Evolutionary conservation across 1,140 invertebrate genomes (phyloP), one percentile per base, ranked within the genome.

Genomic region (Zaprionus ornatus): DNA sequence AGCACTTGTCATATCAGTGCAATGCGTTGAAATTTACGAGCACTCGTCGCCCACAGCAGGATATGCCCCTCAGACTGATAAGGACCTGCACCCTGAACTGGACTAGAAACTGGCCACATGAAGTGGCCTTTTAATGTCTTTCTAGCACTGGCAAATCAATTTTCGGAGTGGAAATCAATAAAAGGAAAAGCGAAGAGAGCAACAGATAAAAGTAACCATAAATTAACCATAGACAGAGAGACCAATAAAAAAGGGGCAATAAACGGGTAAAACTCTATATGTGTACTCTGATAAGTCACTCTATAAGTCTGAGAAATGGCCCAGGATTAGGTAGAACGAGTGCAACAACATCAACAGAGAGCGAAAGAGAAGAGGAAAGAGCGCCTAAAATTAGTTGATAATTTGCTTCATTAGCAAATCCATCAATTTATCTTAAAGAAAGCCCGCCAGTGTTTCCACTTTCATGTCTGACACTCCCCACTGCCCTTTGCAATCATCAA

Each of bases 1-100:
- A 78, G 67, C 80, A 88, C 84, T 88, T 84, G 84, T 88, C 80
- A 88, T 87, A 87, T 87, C 84, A 88, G 77, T 66, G 57, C 57
- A 83, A 73, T 61, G 68, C 40, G 21, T 25, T 21, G 3, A 68
- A 72, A 80, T 87, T 87, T 83, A 88, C 71, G 83, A 87, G 64
- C 56, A 48, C 63, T 40, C 35, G 17, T 13, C 13, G 12, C 13
- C 13, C 5, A n/a, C 37, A 40, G 37, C 77, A 81, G 82, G 72
- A 77, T 64, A 64, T 54, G 64, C 64, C 50, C 64, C 45, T 50
- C 37, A 42, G 7, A 29, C 45, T 19, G 56, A 57, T 59, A 57
- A 78, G 52, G 72, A 77, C 72, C 42, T 67, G 35, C 21, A 55
- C 50, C 37, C 27, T 32, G 37, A 52, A 29, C 59, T 67, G 74